These are phyloP conservation scores for Drosophila mettleri DNA, from an alignment of 2,888 invertebrate genomes.

Conservation along the genomic window DNA sequence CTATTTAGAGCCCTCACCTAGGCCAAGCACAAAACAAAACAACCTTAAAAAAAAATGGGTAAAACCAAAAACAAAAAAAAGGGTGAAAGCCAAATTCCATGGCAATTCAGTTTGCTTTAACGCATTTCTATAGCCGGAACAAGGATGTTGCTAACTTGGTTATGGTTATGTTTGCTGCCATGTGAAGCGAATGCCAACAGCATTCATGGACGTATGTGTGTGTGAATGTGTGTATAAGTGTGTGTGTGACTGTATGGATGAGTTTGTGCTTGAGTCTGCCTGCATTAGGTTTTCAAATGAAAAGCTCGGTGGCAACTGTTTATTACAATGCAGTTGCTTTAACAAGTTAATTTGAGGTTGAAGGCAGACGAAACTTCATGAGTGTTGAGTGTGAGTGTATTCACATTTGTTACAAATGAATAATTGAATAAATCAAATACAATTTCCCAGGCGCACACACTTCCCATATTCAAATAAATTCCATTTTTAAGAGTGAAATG, in stretches of 20 bases:
- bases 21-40: constrained; percentile 21
- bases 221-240: background rate
- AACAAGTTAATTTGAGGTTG: constrained; percentile 20
- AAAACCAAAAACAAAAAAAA: constrained; percentile 19
- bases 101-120: constrained; percentile 63
- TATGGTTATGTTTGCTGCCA: constrained; percentile 66
- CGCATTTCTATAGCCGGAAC: constrained; percentile 76
- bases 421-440: background rate
- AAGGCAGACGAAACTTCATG: constrained; percentile 9
- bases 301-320: constrained; percentile 41
- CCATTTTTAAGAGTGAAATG: background rate
- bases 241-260: background rate
- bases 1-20: constrained; percentile 15
- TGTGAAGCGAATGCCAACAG: constrained; percentile 27
- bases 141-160: constrained; percentile 73
- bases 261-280: background rate
- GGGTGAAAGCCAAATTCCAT: constrained; percentile 70
- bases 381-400: constrained; percentile 4
- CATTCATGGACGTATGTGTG: constrained; percentile 13
- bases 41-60: constrained; percentile 15
- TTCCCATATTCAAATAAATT: background rate
- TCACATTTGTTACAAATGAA: constrained; percentile 1
- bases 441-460: too few relatives aligned
- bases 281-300: constrained; percentile 29
- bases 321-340: constrained; percentile 44